Percentiles rank a stretch among this genome's conserved stretches.
Conservation (phyloP, 2,888 invertebrate genomes). For the Hymenopus coronatus region DNA sequence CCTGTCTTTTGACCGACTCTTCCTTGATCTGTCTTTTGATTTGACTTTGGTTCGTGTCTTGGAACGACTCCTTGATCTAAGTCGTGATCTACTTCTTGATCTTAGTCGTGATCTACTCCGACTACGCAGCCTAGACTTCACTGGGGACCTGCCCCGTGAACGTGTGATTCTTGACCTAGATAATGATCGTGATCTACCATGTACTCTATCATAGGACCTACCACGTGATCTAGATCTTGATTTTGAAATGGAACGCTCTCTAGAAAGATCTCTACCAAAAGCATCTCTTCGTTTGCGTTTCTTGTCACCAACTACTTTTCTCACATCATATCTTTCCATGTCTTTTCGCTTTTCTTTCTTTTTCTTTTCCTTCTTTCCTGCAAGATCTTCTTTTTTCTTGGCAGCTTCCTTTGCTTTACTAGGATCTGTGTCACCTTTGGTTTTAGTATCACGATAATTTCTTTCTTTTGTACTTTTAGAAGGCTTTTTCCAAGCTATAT, state of each 20-base stretch:
- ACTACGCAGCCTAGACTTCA: slow-evolving; percentile 41
- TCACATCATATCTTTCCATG: slow-evolving; percentile 78
- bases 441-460: slow-evolving; percentile 63
- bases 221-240: slow-evolving; percentile 43
- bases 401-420: slow-evolving; percentile 42
- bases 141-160: slow-evolving; percentile 35
- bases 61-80: slow-evolving; percentile 43
- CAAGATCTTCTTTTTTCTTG: slow-evolving; percentile 43
- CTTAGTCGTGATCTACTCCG: slow-evolving; percentile 40
- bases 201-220: slow-evolving; percentile 42
- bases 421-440: slow-evolving; percentile 50
- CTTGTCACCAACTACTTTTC: slow-evolving; percentile 70
- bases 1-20: slow-evolving; percentile 25
- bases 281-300: slow-evolving; percentile 64
- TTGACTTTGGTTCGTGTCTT: slow-evolving; percentile 36
- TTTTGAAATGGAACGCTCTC: slow-evolving; percentile 44
- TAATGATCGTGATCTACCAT: slow-evolving; percentile 41
- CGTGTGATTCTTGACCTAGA: slow-evolving; percentile 37
- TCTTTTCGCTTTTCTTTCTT: slow-evolving; percentile 69
- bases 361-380: slow-evolving; percentile 40
- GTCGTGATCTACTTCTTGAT: slow-evolving; percentile 46
- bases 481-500: slow-evolving; percentile 71
- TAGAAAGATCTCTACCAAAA: slow-evolving; percentile 71
- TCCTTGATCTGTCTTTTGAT: slow-evolving; percentile 35
- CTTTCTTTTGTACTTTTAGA: slow-evolving; percentile 74